Evolutionary conservation across 2,888 invertebrate genomes (phyloP), one percentile per base, ranked within the genome.

Genomic region (Leptopilina myrica): DNA sequence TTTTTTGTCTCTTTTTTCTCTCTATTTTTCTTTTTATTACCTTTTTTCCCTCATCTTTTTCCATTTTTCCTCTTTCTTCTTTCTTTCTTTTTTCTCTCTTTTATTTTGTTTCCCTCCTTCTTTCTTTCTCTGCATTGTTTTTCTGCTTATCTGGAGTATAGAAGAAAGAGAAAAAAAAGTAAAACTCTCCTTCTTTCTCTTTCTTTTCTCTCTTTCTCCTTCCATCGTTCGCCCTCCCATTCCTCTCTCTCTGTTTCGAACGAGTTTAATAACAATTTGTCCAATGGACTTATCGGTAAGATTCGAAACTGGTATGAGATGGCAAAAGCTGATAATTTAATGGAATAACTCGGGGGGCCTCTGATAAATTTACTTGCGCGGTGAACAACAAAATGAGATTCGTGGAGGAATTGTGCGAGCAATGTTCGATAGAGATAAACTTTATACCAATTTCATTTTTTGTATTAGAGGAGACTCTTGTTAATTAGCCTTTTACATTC

Each of bases 261-360:
- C 69, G 69, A 73, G 69, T 73, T 73, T 73, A 73, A 73, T 73
- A 73, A 73, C 69, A 73, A 73, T 73, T 73, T 73, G 69, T 73
- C 69, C 33, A 33, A 12, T n/a, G 69, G 69, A 73, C 33, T 73
- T 73, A 73, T 56, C 69, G 56, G 9, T 4, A 73, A 12, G 53
- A 56, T 53, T 56, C 53, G 53, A 73, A 73, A 73, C 69, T 73
- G 69, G 69, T 73, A 73, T 53, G 56, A 73, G 69, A 73, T 73
- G 69, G 69, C 69, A 73, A 73, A 20, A 56, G 33, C 56, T 73
- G 69, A 73, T 73, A 73, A 73, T 73, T 73, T 73, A 73, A 73
- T 73, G 69, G 69, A 73, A 73, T 73, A 73, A 73, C 69, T 73
- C 33, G 69, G 53, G 53, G 69, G 53, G 53, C 56, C 56, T 73